phyloP scores from a whole-genome alignment of 2,797 vertebrate species.

The Siniperca undulata region DNA sequence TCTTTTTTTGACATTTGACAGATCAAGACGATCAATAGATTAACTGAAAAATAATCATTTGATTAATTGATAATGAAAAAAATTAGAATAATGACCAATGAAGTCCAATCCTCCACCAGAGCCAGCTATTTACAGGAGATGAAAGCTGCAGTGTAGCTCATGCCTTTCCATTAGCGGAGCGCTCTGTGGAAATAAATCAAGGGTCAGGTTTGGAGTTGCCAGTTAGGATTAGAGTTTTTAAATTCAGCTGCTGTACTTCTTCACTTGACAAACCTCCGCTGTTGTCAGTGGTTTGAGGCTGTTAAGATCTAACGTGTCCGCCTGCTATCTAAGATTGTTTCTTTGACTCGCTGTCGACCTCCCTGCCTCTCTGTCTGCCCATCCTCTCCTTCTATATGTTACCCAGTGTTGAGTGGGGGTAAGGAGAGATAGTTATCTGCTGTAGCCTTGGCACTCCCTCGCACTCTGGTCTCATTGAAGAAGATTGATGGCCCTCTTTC shows the following conservation, averaged over 20 bases:
- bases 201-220: slow-evolving; percentile 53
- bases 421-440: slow-evolving; percentile 79
- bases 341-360: slow-evolving; percentile 39
- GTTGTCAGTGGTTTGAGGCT: slow-evolving; percentile 56
- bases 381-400: slow-evolving; percentile 40
- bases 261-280: slow-evolving; percentile 39
- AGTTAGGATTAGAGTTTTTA: slow-evolving; percentile 59
- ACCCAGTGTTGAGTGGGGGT: slow-evolving; percentile 70
- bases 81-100: not conserved
- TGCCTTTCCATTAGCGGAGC: slow-evolving; percentile 17
- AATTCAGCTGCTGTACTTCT: slow-evolving; percentile 43
- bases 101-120: not conserved
- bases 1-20: not conserved
- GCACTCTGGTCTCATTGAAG: slow-evolving; percentile 75
- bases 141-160: slow-evolving; percentile 5
- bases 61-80: not conserved
- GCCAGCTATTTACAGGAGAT: slow-evolving; percentile 13
- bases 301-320: slow-evolving; percentile 61
- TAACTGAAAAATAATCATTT: not conserved
- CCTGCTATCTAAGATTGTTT: slow-evolving; percentile 56
- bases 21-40: not conserved
- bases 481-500: slow-evolving; percentile 81
- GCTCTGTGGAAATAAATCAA: slow-evolving; percentile 44
- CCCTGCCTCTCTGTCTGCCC: slow-evolving; percentile 31
- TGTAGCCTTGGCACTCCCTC: slow-evolving; percentile 76